Evolutionary conservation across 92 coral and sea anemone genomes (phyloP), one percentile per base, ranked within the genome.

Genomic region (Plumapathes pennacea): DNA sequence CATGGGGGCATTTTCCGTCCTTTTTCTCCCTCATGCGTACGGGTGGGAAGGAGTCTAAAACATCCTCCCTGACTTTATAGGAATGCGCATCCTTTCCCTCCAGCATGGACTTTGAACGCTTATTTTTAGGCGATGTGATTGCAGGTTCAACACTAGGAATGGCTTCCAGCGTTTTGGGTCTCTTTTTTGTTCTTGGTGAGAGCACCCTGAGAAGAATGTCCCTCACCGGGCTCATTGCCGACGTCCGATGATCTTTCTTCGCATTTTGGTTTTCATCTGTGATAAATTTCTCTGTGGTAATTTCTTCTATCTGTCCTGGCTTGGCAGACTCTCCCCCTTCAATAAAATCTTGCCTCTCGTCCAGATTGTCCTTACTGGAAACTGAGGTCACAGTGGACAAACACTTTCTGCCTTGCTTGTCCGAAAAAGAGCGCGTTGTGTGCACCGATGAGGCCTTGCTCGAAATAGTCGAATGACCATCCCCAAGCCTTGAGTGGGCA

Each of bases 191-290:
- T 40, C 83, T 87, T 10, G 96, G 96, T 1, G 96, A 87, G 10
- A 87, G 74, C 10, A 83, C 96, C 68, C 71, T 76, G 14, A 56
- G 78, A 24, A 87, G 76, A 33, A 67, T 87, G 28, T 87, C 90
- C n/a, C 73, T 61, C 27, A 87, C 96, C 5, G 96, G 96, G 30
- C 89, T 81, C 88, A 87, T 85, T n/a, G n/a, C n/a, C n/a, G n/a
- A n/a, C n/a, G n/a, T n/a, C 21, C 83, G 71, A 20, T 78, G 50
- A 23, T 78, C 77, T n/a, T 69, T 34, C 42, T 50, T 82, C 18
- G 41, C 65, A 20, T 54, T 62, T n/a, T 61, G 53, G 52, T 66
- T 60, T 54, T 59, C 72, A 26, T 73, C 69, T 26, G 24, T 59
- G 27, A 26, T 54, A 2, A 9, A 46, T 17, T 53, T 64, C 4